A percentile compares a stretch with the other conserved stretches of the same genome.
Conservation (phyloP, 2,113 vertebrate species). For the Macrotis lagotis region DNA sequence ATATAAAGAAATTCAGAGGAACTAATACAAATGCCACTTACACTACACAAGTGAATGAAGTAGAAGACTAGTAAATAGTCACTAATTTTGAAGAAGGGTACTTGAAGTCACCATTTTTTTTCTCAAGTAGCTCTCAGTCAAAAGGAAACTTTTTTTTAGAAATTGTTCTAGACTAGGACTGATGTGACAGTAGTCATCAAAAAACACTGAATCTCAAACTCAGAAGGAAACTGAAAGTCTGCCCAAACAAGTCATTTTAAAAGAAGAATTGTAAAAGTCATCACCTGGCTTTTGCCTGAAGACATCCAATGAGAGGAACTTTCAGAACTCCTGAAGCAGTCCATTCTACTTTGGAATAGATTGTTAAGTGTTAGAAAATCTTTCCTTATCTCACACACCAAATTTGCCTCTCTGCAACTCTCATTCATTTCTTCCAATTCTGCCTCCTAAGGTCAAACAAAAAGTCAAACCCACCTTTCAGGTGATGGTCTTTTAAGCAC, state of each 20-base stretch:
- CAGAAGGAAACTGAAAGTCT: neutral
- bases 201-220: neutral
- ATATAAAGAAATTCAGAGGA: neutral
- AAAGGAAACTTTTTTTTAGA: slow-evolving; percentile 19
- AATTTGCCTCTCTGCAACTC: neutral
- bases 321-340: neutral
- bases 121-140: slow-evolving; percentile 42
- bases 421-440: neutral
- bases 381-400: neutral
- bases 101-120: slow-evolving; percentile 23
- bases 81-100: slow-evolving; percentile 24
- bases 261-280: too few species aligned
- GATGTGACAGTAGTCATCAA: neutral
- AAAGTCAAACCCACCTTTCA: neutral
- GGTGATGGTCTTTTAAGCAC: neutral
- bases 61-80: slow-evolving; percentile 8
- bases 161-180: slow-evolving; percentile 20
- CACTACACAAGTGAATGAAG: slow-evolving; percentile 21
- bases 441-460: neutral
- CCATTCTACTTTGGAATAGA: neutral
- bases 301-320: neutral
- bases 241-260: too few species aligned
- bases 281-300: neutral
- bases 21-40: neutral
- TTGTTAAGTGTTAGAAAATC: neutral